Evolutionary conservation across 64 coral and sea anemone species (phyloP).

Genomic region (Pocillopora verrucosa): DNA sequence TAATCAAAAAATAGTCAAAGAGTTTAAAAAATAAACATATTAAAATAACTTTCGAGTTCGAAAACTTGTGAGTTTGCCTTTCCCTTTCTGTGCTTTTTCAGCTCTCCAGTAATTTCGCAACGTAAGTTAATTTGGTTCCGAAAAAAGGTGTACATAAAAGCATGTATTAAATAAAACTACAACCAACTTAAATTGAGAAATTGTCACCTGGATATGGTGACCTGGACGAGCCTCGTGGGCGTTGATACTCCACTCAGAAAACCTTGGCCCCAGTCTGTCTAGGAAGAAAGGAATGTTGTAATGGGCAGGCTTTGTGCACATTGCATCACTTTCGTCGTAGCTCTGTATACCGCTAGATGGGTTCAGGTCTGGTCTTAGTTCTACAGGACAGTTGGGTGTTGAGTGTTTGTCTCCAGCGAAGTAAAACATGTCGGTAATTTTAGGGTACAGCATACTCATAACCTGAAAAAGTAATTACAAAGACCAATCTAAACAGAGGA

Average conservation of each 20-base stretch:
- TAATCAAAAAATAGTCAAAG: no score
- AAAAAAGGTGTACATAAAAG: no score
- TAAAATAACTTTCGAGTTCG: no score
- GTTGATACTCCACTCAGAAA: slow-evolving; percentile 60
- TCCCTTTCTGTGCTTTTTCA: no score
- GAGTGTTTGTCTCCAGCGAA: slow-evolving; percentile 67
- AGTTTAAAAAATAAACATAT: no score
- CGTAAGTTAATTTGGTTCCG: no score
- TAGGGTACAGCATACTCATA: slow-evolving; percentile 61
- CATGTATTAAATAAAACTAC: no score
- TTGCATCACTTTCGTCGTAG: slow-evolving; percentile 16
- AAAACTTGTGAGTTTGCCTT: no score
- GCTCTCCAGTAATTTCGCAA: no score
- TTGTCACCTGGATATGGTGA: slow-evolving; percentile 56
- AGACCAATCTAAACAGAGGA: not conserved
- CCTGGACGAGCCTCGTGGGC: slow-evolving; percentile 46
- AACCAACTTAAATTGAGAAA: not conserved
- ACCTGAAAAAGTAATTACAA: not conserved
- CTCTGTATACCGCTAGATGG: slow-evolving; percentile 67
- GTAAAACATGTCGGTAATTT: slow-evolving; percentile 65
- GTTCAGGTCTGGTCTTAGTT: slow-evolving; percentile 48
- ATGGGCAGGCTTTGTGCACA: slow-evolving; percentile 20
- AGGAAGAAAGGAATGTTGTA: slow-evolving; percentile 69
- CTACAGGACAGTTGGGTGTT: slow-evolving; percentile 69
- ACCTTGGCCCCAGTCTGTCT: slow-evolving; percentile 42